phyloP scores from a whole-genome alignment of 2,113 vertebrate species.

The Galbula dea region DNA sequence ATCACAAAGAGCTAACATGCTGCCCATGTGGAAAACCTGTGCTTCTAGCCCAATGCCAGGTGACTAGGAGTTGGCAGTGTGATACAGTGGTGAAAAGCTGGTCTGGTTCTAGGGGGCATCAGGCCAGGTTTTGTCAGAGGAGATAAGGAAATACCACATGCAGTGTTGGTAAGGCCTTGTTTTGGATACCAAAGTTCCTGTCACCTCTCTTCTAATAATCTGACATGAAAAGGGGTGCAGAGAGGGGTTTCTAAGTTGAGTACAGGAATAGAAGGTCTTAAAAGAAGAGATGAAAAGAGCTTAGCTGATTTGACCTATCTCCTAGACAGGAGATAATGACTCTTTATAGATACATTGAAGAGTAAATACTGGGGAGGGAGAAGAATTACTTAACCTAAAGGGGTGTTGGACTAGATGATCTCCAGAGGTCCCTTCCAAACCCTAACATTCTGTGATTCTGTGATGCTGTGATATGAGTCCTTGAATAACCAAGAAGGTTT shows the following conservation, averaged over 20 bases:
- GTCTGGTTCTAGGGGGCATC: background rate
- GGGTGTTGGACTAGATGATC: too few species aligned
- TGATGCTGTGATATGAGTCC: background rate
- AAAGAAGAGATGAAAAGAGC: background rate
- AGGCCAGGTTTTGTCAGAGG: background rate
- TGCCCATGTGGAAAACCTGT: background rate
- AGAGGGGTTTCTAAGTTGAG: background rate
- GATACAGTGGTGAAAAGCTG: background rate
- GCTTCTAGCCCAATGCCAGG: background rate
- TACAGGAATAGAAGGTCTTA: background rate
- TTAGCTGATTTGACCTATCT: background rate
- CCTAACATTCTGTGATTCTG: too few species aligned
- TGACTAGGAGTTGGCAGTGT: background rate
- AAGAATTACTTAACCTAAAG: constrained; percentile 7
- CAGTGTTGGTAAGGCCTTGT: rapidly evolving
- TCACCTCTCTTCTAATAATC: background rate
- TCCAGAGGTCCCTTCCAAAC: too few species aligned
- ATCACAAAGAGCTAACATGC: background rate
- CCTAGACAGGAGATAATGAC: background rate
- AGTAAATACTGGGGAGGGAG: background rate
- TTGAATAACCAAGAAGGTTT: constrained; percentile 14
- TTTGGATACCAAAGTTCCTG: background rate
- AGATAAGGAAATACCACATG: background rate
- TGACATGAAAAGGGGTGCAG: background rate
- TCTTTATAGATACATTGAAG: background rate